Percentiles rank a stretch among this genome's conserved stretches.
phyloP scores from a whole-genome alignment of 2,797 vertebrate species.

The Dicrostonyx torquatus region DNA sequence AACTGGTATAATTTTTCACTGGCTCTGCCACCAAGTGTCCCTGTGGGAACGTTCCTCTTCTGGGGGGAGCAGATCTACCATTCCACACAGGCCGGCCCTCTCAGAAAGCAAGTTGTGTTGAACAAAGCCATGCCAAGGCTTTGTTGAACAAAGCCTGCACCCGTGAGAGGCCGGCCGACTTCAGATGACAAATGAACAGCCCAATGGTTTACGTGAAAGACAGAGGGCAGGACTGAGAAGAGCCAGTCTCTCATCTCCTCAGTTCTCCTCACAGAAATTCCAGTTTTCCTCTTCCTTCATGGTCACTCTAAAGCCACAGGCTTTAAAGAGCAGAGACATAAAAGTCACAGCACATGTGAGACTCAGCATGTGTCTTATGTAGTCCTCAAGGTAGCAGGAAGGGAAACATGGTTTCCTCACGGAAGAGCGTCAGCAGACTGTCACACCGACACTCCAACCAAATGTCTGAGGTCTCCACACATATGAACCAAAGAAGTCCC shows the following conservation, averaged over 20 bases:
- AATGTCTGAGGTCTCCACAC: neutral
- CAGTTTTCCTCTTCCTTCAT: neutral
- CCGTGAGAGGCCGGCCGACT: neutral
- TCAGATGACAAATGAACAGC: neutral
- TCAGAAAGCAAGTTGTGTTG: neutral
- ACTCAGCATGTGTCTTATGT: neutral
- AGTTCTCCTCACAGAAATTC: neutral
- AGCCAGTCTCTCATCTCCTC: neutral
- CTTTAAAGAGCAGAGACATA: neutral
- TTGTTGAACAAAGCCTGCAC: fast-evolving
- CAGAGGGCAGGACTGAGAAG: neutral
- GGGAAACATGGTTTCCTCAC: constrained; percentile 4
- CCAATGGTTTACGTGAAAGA: fast-evolving
- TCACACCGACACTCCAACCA: neutral
- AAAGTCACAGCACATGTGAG: neutral
- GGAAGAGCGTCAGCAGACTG: neutral
- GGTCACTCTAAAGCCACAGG: neutral
- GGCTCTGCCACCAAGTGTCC: neutral
- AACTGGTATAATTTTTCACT: constrained; percentile 64
- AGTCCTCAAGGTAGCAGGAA: neutral
- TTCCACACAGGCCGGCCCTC: constrained; percentile 11
- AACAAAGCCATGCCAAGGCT: too few relatives aligned
- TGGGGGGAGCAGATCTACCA: constrained; percentile 9
- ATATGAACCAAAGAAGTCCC: neutral
- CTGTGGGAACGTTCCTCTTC: constrained; percentile 44